These are phyloP conservation scores for Stenoptilia bipunctidactyla DNA, from an alignment of 2,888 invertebrate genomes.

Conservation along the genomic window DNA sequence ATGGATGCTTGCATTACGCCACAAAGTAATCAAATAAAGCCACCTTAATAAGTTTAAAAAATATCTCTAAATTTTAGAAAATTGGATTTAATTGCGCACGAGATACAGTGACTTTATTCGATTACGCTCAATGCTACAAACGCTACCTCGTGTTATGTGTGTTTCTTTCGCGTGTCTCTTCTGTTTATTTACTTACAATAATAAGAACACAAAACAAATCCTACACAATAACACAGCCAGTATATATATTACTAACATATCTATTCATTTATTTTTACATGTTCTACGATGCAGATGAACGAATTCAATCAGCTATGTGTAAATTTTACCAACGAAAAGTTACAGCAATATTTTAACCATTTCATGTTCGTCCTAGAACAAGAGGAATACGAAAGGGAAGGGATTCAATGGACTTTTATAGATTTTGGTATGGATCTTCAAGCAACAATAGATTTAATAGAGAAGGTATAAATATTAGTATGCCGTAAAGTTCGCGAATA, in stretches of 20 bases:
- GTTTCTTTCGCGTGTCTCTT: conserved; percentile 36
- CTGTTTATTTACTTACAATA: conserved; percentile 23
- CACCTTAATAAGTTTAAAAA: too few species aligned
- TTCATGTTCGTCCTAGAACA: conserved; percentile 97
- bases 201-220: conserved; percentile 9
- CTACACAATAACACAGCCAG: conserved; percentile 1
- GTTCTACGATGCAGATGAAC: conserved; percentile 78
- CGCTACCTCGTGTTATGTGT: conserved; percentile 29
- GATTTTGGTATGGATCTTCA: conserved; percentile 96
- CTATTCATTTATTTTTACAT: conserved; percentile 38
- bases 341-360: conserved; percentile 97
- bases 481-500: conserved; percentile 33
- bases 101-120: conserved; percentile 31
- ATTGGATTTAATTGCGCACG: too few species aligned
- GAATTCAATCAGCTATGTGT: conserved; percentile 96
- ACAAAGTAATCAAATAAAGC: conserved; percentile 40
- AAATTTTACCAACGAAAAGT: conserved; percentile 96
- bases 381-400: conserved; percentile 94
- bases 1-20: conserved; percentile 66
- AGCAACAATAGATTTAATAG: conserved; percentile 90
- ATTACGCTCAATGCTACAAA: conserved; percentile 49
- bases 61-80: too few species aligned
- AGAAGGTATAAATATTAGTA: conserved; percentile 78
- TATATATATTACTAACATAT: conserved; percentile 11
- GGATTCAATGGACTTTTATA: conserved; percentile 92